These are phyloP conservation scores for Cyclophora albipunctata DNA, from an alignment of 2,888 invertebrate genomes.

Conservation along the genomic window DNA sequence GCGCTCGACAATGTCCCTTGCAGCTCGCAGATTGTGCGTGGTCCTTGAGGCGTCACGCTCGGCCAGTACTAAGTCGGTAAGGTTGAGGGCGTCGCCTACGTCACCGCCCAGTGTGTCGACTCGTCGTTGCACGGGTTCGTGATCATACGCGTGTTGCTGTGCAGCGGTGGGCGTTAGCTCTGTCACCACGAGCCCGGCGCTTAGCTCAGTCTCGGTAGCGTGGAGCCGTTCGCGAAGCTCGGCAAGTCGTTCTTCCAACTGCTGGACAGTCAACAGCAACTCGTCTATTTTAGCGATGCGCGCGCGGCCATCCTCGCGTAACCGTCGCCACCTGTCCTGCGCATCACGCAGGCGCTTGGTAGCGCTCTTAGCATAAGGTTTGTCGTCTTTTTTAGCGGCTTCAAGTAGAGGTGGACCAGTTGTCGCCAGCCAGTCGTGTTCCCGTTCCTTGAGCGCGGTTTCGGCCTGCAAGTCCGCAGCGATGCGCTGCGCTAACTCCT, in stretches of 20 bases:
- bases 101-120: constrained; percentile 86
- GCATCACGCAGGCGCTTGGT: constrained; percentile 77
- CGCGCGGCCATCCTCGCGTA: constrained; percentile 79
- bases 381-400: constrained; percentile 78
- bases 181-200: constrained; percentile 81
- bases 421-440: constrained; percentile 84
- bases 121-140: constrained; percentile 82
- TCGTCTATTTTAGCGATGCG: constrained; percentile 83
- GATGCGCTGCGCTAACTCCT: constrained; percentile 81
- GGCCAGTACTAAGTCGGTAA: constrained; percentile 84
- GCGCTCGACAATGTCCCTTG: constrained; percentile 82
- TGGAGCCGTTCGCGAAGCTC: constrained; percentile 84
- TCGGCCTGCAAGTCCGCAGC: constrained; percentile 86
- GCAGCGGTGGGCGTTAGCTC: constrained; percentile 78
- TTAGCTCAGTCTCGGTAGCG: constrained; percentile 81
- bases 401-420: constrained; percentile 80
- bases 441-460: constrained; percentile 83
- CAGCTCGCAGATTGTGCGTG: constrained; percentile 80
- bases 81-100: constrained; percentile 85
- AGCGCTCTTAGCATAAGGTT: constrained; percentile 63
- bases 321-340: constrained; percentile 80
- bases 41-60: constrained; percentile 84
- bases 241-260: constrained; percentile 82
- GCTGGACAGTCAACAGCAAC: constrained; percentile 80
- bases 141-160: constrained; percentile 80